Evolutionary conservation across 2,797 vertebrate species (phyloP), one percentile per base, ranked within the genome.

Genomic region (Sebastes kiyomatsui): DNA sequence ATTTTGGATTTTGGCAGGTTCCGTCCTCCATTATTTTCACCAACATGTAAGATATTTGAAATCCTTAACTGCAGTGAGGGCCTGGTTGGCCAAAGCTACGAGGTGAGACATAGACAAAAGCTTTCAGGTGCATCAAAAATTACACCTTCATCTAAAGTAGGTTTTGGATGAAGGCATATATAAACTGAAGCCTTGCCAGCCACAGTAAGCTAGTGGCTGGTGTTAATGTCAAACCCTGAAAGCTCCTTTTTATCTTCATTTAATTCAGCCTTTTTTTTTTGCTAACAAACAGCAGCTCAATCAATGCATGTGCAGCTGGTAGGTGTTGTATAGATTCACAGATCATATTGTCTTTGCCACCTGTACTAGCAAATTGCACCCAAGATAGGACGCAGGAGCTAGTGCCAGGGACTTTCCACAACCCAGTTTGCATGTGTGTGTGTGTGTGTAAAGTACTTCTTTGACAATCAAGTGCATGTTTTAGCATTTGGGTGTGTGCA

Each of bases 401-500:
- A 67, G 72, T 89, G 89, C 90, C 90, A 86, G 93, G 94, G 94
- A 93, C 93, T 94, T 95, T 95, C 94, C 93, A 90, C 74, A 52
- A 67, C 67, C 35, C 70, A 38, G 33, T 14, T 60, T 27, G 55
- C 46, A 38, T 35, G 59, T 38, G 59, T 59, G 86, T 54, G 75
- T 58, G 68, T 32, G 33, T 58, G 69, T 33, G 33, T 59, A n/a
- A 22, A 28, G 72, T 65, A 20, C 20, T 38, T 75, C 49, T 80
- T 64, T 83, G 73, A 88, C 82, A 80, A 75, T 80, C 71, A 75
- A 72, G 83, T 70, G 75, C 33, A 22, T 64, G 69, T 70, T 42
- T 72, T 55, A 75, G 72, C 54, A 56, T 81, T 80, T 89, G 84
- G 65, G 79, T 83, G 85, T 73, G 80, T 84, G 84, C 16, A 90